These are phyloP conservation scores for Drosophila jambulina DNA, from an alignment of 1,140 invertebrate species.

Conservation along the genomic window DNA sequence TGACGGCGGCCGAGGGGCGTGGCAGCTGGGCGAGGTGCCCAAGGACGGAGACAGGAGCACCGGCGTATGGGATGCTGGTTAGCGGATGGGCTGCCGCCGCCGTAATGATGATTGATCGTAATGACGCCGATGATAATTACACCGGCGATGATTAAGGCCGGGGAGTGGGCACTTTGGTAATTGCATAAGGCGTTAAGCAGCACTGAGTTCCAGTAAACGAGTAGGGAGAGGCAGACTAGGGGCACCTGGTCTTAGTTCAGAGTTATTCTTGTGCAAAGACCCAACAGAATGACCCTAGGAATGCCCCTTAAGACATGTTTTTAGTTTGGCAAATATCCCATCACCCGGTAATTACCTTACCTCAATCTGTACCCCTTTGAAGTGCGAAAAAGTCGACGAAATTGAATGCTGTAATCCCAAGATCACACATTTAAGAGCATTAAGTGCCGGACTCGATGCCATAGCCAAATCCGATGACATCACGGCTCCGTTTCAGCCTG, in stretches of 20 bases:
- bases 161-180: slow-evolving; percentile 30
- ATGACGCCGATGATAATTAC: slow-evolving; percentile 24
- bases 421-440: slow-evolving; percentile 26
- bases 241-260: too few species aligned
- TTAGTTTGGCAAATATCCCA: background rate
- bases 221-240: background rate
- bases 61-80: slow-evolving; percentile 2
- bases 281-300: too few species aligned
- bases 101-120: slow-evolving; percentile 12
- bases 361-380: background rate
- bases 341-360: background rate
- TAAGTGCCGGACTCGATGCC: background rate
- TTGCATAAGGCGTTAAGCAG: slow-evolving; percentile 30
- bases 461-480: slow-evolving; percentile 22
- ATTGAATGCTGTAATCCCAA: slow-evolving; percentile 17
- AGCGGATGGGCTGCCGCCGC: background rate
- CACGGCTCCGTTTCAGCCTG: background rate
- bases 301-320: too few species aligned
- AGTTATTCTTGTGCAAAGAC: background rate
- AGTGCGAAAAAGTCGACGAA: slow-evolving; percentile 4
- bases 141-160: slow-evolving; percentile 14
- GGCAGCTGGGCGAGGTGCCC: slow-evolving; percentile 11
- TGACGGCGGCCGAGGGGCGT: slow-evolving; percentile 24
- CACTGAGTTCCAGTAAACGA: background rate
- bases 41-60: slow-evolving; percentile 30